Conservation (phyloP, 2,113 vertebrate genomes). For the Corythoichthys haematopterus region DNA sequence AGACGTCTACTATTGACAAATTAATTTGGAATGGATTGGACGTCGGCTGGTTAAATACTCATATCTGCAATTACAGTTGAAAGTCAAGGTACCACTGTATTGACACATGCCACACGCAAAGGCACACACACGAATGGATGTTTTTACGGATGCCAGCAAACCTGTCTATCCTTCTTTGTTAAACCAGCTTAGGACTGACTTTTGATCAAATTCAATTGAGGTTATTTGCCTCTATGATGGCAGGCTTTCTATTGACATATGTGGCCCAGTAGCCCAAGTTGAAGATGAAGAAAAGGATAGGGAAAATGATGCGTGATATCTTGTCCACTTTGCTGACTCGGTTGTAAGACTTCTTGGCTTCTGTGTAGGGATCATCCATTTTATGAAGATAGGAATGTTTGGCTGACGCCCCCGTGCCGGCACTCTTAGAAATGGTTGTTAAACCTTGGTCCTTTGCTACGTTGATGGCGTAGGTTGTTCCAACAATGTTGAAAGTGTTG, state of each 20-base stretch:
- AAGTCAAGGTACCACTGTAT: neutral
- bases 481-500: conserved; percentile 97
- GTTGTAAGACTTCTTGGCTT: conserved; percentile 95
- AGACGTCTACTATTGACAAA: too few species aligned
- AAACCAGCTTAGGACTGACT: conserved; percentile 33
- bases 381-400: conserved; percentile 68
- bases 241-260: conserved; percentile 92
- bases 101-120: conserved; percentile 17
- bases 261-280: conserved; percentile 98
- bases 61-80: too few species aligned
- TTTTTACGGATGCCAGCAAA: conserved; percentile 52
- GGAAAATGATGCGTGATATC: conserved; percentile 98
- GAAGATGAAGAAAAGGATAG: conserved; percentile 97
- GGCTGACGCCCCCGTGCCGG: conserved; percentile 68
- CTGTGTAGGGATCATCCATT: conserved; percentile 83
- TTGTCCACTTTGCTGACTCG: conserved; percentile 99
- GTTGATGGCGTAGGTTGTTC: conserved; percentile 93
- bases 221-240: conserved; percentile 88
- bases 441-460: conserved; percentile 89
- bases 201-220: conserved; percentile 75
- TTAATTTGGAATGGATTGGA: too few species aligned
- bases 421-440: conserved; percentile 89
- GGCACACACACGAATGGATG: conserved; percentile 26
- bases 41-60: too few species aligned
- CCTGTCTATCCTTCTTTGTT: conserved; percentile 24